Evolutionary conservation across 2,113 vertebrate genomes (phyloP), one percentile per base, ranked within the genome.

Genomic region (Calyptommatus sinebrachiatus): DNA sequence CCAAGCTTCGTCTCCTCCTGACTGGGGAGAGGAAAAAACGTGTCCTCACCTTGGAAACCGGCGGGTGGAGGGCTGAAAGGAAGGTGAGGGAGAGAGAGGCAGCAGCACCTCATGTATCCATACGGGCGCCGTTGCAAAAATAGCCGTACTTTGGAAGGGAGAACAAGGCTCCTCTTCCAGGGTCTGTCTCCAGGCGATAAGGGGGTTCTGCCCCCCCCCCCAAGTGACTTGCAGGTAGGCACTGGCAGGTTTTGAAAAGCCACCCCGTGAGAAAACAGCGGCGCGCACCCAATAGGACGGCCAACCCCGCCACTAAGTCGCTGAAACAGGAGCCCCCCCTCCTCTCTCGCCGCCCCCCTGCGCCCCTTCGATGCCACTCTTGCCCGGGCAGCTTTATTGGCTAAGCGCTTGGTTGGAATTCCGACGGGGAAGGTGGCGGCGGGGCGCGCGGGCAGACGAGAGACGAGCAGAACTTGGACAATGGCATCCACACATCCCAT

Each of bases 151-250:
- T 24, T 2, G 5, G 29, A 28, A 8, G 21, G 29, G 18, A 18
- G 2, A 14, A 57, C 14, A 57, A 16, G 11, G 53, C 12, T 16
- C 53, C 61, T 68, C 41, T 53, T 26, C 26, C 2, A 2, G 41
- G 71, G 12, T 5, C 46, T 29, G 77, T 14, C 7, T 61, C 10
- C 61, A 26, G 60, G 26, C 10, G 46, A 66, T 22, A 77, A 70
- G 22, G 21, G 53, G n/a, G 16, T 6, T 4, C 57, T 29, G 10
- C 10, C 62, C 26, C 62, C 7, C 63, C n/a, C 7, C 16, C 24
- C n/a, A 48, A 35, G 76, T 16, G 1, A 71, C 48, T 45, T 69
- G 69, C 82, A 83, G 76, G 82, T 83, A 76, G 71, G 50, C 35
- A 41, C 35, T 41, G 35, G 35, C 65, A 29, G 65, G 14, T 24